A percentile compares a stretch with the other conserved stretches of the same genome.
These are phyloP conservation scores for Terrapene triunguis DNA, from an alignment of 2,113 vertebrate species.

Conservation along the genomic window DNA sequence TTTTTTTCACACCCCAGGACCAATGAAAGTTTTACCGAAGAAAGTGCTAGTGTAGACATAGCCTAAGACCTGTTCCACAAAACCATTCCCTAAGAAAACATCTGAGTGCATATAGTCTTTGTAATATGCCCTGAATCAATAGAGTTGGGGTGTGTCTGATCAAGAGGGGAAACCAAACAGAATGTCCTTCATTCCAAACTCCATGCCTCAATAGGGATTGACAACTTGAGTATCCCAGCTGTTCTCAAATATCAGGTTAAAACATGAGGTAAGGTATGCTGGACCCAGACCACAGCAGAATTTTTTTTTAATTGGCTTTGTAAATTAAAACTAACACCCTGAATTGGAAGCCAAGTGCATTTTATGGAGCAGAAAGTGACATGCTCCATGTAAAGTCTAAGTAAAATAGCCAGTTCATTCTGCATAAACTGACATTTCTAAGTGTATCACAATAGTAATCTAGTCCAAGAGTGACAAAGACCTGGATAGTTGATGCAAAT, in stretches of 20 bases:
- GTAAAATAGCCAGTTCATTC: constrained; percentile 20
- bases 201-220: not conserved
- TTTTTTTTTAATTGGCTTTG: too few relatives aligned
- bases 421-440: not conserved
- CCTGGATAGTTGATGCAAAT: not conserved
- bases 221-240: not conserved
- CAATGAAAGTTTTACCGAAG: too few relatives aligned
- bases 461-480: not conserved
- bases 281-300: not conserved
- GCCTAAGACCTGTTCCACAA: too few relatives aligned
- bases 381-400: not conserved
- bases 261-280: not conserved
- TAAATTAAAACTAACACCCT: not conserved
- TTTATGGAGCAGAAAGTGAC: not conserved
- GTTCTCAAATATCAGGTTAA: not conserved
- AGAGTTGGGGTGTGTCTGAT: too few relatives aligned
- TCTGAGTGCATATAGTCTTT: too few relatives aligned
- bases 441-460: rapidly evolving
- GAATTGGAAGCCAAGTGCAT: not conserved
- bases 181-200: not conserved
- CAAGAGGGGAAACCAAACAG: not conserved
- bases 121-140: too few relatives aligned
- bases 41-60: too few relatives aligned
- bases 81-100: too few relatives aligned
- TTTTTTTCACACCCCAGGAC: too few relatives aligned